Evolutionary conservation across 2,797 vertebrate species (phyloP).

Genomic region (Pogonophryne albipinna): DNA sequence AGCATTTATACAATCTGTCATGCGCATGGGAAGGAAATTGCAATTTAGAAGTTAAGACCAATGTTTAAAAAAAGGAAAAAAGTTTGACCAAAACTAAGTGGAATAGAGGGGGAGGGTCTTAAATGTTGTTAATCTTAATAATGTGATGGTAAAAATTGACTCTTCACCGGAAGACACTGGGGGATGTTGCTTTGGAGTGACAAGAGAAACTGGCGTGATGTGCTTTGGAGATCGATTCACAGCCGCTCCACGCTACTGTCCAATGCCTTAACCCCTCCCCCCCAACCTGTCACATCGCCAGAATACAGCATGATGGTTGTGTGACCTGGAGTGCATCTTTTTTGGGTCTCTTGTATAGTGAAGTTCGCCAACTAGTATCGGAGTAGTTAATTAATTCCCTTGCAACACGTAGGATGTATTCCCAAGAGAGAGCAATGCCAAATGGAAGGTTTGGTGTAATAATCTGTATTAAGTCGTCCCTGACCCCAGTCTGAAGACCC

Average conservation of each 20-base stretch:
- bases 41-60: slow-evolving; percentile 50
- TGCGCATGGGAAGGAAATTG: slow-evolving; percentile 72
- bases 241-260: slow-evolving; percentile 74
- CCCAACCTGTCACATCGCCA: slow-evolving; percentile 18
- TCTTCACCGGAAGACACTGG: slow-evolving; percentile 42
- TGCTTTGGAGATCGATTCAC: slow-evolving; percentile 55
- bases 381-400: slow-evolving; percentile 47
- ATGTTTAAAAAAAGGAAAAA: slow-evolving; percentile 31
- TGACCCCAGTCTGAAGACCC: slow-evolving; percentile 41
- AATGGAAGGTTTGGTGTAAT: slow-evolving; percentile 51
- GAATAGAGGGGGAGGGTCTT: slow-evolving; percentile 31
- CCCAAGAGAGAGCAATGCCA: slow-evolving; percentile 58
- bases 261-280: slow-evolving; percentile 85
- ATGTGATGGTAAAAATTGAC: slow-evolving; percentile 47
- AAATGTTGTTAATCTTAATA: slow-evolving; percentile 40
- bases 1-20: slow-evolving; percentile 69
- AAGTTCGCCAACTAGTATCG: slow-evolving; percentile 31
- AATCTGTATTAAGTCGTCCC: slow-evolving; percentile 26
- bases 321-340: slow-evolving; percentile 21
- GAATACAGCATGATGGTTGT: slow-evolving; percentile 33
- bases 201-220: slow-evolving; percentile 40
- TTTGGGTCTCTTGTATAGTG: slow-evolving; percentile 37
- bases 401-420: slow-evolving; percentile 51
- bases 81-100: slow-evolving; percentile 62
- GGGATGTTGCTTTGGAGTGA: slow-evolving; percentile 59